These are phyloP conservation scores for Rhinichthys klamathensis DNA, from an alignment of 2,113 vertebrate genomes.

Conservation along the genomic window DNA sequence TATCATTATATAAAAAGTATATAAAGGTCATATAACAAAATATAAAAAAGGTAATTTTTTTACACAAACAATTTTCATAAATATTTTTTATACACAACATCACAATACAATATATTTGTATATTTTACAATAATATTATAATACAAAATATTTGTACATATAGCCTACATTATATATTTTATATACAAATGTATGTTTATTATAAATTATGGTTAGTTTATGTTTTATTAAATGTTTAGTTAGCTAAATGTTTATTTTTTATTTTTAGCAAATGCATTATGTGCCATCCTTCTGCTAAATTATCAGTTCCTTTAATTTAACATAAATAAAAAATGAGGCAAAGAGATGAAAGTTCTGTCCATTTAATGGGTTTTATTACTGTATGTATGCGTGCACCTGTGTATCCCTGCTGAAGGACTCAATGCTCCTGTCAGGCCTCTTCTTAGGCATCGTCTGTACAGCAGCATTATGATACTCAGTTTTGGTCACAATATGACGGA, in stretches of 20 bases:
- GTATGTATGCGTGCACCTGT: slow-evolving; percentile 78
- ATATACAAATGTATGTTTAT: too few relatives aligned
- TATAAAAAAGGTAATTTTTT: too few relatives aligned
- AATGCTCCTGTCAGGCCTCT: slow-evolving; percentile 66
- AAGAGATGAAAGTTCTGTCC: not conserved
- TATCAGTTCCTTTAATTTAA: not conserved
- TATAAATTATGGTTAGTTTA: too few relatives aligned
- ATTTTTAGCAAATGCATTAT: not conserved
- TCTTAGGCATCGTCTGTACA: slow-evolving; percentile 83
- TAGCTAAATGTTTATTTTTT: not conserved
- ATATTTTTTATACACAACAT: not conserved
- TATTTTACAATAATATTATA: not conserved
- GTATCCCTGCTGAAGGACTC: slow-evolving; percentile 78
- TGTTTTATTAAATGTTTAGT: too few relatives aligned
- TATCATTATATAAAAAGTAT: too few relatives aligned
- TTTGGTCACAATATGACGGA: slow-evolving; percentile 82
- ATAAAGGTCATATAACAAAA: too few relatives aligned
- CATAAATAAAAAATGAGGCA: not conserved
- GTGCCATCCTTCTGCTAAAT: not conserved
- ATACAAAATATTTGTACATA: too few relatives aligned
- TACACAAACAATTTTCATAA: not conserved
- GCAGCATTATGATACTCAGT: slow-evolving; percentile 87
- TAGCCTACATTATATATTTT: too few relatives aligned
- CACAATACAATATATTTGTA: not conserved
- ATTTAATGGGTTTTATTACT: not conserved